Percentiles rank a stretch among this genome's conserved stretches.
phyloP scores from a whole-genome alignment of 2,888 invertebrate species.

The Gibbula magus region DNA sequence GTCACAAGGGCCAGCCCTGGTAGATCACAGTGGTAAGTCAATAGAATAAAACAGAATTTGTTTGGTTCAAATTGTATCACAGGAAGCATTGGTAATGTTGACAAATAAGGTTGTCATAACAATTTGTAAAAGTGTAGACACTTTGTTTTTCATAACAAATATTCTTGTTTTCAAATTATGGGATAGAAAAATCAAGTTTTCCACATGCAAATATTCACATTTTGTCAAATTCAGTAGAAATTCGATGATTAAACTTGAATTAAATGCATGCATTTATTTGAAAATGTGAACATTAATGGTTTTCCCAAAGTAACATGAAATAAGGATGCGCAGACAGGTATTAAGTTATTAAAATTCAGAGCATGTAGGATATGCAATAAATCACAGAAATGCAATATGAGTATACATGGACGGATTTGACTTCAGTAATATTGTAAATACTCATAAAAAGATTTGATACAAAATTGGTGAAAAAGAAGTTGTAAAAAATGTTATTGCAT shows the following conservation, averaged over 20 bases:
- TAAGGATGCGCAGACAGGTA: not conserved
- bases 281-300: not conserved
- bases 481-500: not conserved
- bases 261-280: no score
- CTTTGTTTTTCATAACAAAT: not conserved
- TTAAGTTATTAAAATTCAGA: not conserved
- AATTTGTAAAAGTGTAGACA: no score
- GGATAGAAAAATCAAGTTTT: not conserved
- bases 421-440: not conserved
- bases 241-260: no score
- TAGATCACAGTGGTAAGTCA: not conserved
- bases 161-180: not conserved
- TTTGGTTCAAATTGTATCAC: not conserved
- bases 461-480: not conserved
- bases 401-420: not conserved
- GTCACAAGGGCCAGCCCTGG: slow-evolving; percentile 23
- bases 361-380: not conserved
- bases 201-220: not conserved
- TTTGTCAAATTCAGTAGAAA: no score
- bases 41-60: not conserved
- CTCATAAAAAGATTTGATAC: not conserved
- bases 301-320: no score
- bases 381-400: not conserved
- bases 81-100: no score
- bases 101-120: no score